phyloP scores from a whole-genome alignment of 1,140 invertebrate species.

The Lordiphosa collinella region DNA sequence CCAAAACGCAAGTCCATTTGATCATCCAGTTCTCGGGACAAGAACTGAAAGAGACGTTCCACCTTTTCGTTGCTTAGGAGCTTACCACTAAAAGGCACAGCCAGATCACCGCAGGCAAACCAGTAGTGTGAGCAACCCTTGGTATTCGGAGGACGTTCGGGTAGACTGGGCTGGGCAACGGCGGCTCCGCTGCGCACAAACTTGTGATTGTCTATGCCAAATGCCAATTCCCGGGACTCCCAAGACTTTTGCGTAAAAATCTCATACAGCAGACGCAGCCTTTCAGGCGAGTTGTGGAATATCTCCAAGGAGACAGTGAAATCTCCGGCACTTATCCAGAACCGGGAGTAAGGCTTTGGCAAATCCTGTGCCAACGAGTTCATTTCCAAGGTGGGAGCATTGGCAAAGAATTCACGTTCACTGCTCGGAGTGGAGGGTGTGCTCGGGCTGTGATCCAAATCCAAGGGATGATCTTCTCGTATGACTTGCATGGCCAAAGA shows the following conservation, averaged over 20 bases:
- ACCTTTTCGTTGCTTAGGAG: slow-evolving; percentile 48
- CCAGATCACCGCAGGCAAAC: slow-evolving; percentile 69
- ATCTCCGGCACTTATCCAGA: slow-evolving; percentile 61
- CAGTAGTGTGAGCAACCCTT: slow-evolving; percentile 70
- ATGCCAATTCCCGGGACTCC: slow-evolving; percentile 58
- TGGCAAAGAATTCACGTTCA: slow-evolving; percentile 60
- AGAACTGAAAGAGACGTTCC: slow-evolving; percentile 54
- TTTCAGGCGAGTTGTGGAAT: slow-evolving; percentile 39
- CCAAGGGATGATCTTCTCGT: slow-evolving; percentile 62
- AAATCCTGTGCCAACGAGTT: slow-evolving; percentile 31
- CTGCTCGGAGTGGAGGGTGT: slow-evolving; percentile 42
- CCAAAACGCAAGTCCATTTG: slow-evolving; percentile 53
- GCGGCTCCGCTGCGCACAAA: slow-evolving; percentile 11
- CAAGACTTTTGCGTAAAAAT: slow-evolving; percentile 68
- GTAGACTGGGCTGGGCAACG: slow-evolving; percentile 8
- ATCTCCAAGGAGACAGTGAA: slow-evolving; percentile 60
- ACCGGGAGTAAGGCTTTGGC: slow-evolving; percentile 37
- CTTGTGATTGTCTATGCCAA: slow-evolving; percentile 69
- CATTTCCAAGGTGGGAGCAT: slow-evolving; percentile 59
- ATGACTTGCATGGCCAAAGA: slow-evolving; percentile 73
- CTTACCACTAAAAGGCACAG: slow-evolving; percentile 66
- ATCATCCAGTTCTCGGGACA: slow-evolving; percentile 23
- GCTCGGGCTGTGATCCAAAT: slow-evolving; percentile 29
- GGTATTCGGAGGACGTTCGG: slow-evolving; percentile 37
- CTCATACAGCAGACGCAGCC: slow-evolving; percentile 58